Evolutionary conservation across 2,888 invertebrate genomes (phyloP).

Genomic region (Fragum whitleyi): DNA sequence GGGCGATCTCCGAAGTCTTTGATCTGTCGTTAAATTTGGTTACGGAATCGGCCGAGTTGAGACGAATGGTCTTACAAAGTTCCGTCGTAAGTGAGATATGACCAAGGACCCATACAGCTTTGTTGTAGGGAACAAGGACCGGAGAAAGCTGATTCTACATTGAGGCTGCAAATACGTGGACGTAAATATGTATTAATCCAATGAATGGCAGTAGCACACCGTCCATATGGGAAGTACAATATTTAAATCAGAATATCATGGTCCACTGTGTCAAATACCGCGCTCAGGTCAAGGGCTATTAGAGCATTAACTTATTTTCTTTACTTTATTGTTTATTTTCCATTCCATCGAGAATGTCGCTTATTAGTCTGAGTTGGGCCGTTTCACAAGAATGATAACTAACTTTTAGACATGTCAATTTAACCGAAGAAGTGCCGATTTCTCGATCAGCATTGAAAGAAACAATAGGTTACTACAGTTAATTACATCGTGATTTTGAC

Average conservation of each 20-base stretch:
- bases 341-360: constrained; percentile 34
- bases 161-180: constrained; percentile 28
- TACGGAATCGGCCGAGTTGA: too few relatives aligned
- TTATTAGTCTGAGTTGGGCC: constrained; percentile 40
- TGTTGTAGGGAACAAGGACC: constrained; percentile 3
- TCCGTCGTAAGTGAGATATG: constrained; percentile 40
- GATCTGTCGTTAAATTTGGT: too few relatives aligned
- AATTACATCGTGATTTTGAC: too few relatives aligned
- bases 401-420: constrained; percentile 26
- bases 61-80: too few relatives aligned
- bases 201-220: not conserved
- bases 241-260: constrained; percentile 41
- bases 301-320: constrained; percentile 39
- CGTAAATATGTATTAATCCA: constrained; percentile 46
- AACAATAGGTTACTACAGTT: too few relatives aligned
- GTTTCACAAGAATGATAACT: constrained; percentile 41
- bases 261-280: constrained; percentile 53
- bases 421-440: constrained; percentile 14
- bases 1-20: too few relatives aligned
- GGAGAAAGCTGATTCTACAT: constrained; percentile 11
- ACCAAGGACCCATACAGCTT: constrained; percentile 41
- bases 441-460: not conserved
- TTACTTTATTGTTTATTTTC: constrained; percentile 51
- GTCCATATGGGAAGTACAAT: not conserved
- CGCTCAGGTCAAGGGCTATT: constrained; percentile 40